Base-by-base conservation (phyloP, 2,888 invertebrate genomes). In the Watsonalla binaria region DNA sequence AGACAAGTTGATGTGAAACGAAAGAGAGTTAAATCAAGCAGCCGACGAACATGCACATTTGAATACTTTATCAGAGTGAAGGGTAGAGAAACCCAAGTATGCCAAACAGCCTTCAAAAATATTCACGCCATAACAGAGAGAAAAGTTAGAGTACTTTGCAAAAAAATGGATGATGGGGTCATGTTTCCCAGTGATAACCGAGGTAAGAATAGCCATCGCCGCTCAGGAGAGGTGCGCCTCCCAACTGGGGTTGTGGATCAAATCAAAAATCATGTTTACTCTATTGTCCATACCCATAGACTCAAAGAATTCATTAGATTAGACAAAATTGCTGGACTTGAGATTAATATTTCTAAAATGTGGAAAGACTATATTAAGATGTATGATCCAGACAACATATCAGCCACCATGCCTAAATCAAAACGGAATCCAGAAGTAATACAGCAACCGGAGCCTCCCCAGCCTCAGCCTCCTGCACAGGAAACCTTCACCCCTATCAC, bases 131-230 rank as follows among this genome's bases (percentile, higher is more conserved):
- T 92, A 51, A 92, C 92, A 34, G 92, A 92, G 67, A 80, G 92
- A 62, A 92, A 92, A 76, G 92, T 92, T 4, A 74, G 92, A 72
- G 92, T 92, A 0, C 77, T 92, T 0, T 92, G 92, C 64, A 92
- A 92, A 67, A 92, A 92, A 74, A 90, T 92, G 90, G 92, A 92
- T 74, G 92, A 92, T 73, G 92, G 92, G 51, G 85, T 92, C 0
- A 90, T 92, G 88, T 92, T 92, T 65, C 92, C 92, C 6, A 88
- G 91, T 74, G 92, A 92, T 61, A 92, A 92, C 59, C 76, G 92
- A 56, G 92, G 92, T 0, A 92, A 90, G 68, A 92, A 92, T 65
- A 90, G 92, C 62, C 92, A 92, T 54, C 80, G 90, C 9, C 80
- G 91, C 24, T 86, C 90, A 51, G 91, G 91, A 39, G 91, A 92